Conservation (phyloP, 2,888 invertebrate genomes). For the Limenitis arthemis region DNA sequence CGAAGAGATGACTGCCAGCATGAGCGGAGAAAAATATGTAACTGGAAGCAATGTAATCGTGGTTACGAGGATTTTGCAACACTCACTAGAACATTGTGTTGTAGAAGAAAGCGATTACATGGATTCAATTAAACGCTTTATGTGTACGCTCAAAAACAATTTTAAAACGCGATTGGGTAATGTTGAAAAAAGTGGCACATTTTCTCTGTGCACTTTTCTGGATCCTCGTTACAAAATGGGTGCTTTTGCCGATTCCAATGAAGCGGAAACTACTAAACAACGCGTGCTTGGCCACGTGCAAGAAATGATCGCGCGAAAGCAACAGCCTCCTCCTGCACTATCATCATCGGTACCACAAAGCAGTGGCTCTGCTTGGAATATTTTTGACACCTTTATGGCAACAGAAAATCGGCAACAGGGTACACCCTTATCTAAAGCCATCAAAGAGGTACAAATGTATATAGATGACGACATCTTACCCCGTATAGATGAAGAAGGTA, state of each 20-base stretch:
- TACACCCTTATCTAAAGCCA: neutral
- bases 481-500: no score
- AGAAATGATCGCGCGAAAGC: no score
- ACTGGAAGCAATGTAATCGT: neutral
- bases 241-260: conserved; percentile 18
- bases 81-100: neutral
- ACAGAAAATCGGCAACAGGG: neutral
- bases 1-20: neutral
- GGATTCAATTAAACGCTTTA: conserved; percentile 6
- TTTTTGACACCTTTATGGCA: neutral
- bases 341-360: neutral
- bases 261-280: conserved; percentile 17
- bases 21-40: conserved; percentile 17
- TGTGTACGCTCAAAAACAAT: conserved; percentile 7
- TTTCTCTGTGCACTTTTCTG: conserved; percentile 23
- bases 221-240: conserved; percentile 25
- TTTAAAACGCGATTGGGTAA: conserved; percentile 11
- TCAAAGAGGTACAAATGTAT: neutral
- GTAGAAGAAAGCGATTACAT: neutral
- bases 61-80: neutral
- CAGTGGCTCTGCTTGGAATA: neutral
- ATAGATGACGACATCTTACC: no score
- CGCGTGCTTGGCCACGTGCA: conserved; percentile 13
- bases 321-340: neutral
- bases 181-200: conserved; percentile 23